Conservation (phyloP, 2,888 invertebrate species). For the Oithona nana region DNA sequence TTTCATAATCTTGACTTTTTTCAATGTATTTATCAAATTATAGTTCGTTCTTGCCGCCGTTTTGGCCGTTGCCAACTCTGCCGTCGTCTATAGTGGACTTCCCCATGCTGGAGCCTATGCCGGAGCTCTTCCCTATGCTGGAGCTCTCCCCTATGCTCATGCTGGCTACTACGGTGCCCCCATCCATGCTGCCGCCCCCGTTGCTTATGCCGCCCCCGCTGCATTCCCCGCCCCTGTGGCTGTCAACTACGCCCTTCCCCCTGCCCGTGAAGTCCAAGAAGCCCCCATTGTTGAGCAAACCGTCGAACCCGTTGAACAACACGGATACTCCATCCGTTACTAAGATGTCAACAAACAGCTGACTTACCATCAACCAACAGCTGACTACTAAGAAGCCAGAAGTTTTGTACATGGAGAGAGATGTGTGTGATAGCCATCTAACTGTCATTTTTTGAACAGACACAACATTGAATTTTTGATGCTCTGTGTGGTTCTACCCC, state of each 20-base stretch:
- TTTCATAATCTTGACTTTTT: neutral
- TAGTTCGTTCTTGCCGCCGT: conserved; percentile 11
- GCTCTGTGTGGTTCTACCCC: neutral
- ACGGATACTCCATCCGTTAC: conserved; percentile 13
- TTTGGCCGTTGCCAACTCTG: conserved; percentile 5
- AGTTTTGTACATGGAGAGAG: neutral
- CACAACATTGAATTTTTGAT: neutral
- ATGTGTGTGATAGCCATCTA: neutral
- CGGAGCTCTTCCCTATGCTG: neutral
- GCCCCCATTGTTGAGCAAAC: conserved; percentile 14
- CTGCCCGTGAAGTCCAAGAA: neutral
- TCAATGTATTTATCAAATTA: neutral
- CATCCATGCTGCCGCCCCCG: neutral
- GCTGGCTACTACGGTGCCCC: neutral
- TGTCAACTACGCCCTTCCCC: conserved; percentile 6
- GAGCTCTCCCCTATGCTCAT: neutral
- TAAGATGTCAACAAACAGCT: neutral
- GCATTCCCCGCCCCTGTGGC: neutral
- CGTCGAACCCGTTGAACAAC: conserved; percentile 15
- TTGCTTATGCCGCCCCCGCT: neutral
- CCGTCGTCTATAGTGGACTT: neutral
- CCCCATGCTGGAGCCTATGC: neutral
- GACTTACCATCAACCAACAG: too few relatives aligned
- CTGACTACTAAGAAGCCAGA: too few relatives aligned
- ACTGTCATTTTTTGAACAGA: neutral